Percentiles rank a stretch among this genome's conserved stretches.
Evolutionary conservation across 1,140 invertebrate species (phyloP).

Genomic region (Trichonephila clavipes): DNA sequence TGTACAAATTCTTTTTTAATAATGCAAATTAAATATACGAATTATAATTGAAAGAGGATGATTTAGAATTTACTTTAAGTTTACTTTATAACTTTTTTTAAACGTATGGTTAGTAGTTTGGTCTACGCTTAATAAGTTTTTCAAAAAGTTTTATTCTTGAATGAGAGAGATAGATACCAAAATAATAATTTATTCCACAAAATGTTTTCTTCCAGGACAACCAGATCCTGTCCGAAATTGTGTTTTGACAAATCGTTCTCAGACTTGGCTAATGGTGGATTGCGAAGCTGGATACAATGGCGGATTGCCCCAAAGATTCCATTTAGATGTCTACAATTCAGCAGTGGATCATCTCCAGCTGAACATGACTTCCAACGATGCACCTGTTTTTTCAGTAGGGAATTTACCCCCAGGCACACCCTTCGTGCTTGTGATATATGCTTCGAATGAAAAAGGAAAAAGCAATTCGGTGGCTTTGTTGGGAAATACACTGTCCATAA

Average conservation of each 20-base stretch:
- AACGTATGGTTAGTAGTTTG: too few species aligned
- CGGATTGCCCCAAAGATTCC: slow-evolving; percentile 89
- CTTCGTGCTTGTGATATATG: slow-evolving; percentile 84
- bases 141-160: too few species aligned
- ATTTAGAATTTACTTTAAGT: too few species aligned
- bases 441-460: slow-evolving; percentile 86
- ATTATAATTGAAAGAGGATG: too few species aligned
- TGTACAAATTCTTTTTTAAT: too few species aligned
- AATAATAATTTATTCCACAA: too few species aligned
- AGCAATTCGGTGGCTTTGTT: slow-evolving; percentile 82
- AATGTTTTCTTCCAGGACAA: slow-evolving; percentile 73
- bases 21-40: too few species aligned
- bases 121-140: too few species aligned
- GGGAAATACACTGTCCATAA: slow-evolving; percentile 49
- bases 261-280: slow-evolving; percentile 85
- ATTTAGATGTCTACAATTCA: slow-evolving; percentile 88
- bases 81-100: too few species aligned
- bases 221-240: slow-evolving; percentile 79
- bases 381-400: slow-evolving; percentile 54
- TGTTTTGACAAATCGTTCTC: slow-evolving; percentile 77
- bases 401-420: slow-evolving; percentile 60
- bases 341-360: slow-evolving; percentile 79
- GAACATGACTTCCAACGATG: slow-evolving; percentile 48
- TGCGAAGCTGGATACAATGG: slow-evolving; percentile 90
- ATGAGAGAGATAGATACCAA: too few species aligned